Base-by-base conservation (phyloP, 2,113 vertebrate species). In the Chionis minor region DNA sequence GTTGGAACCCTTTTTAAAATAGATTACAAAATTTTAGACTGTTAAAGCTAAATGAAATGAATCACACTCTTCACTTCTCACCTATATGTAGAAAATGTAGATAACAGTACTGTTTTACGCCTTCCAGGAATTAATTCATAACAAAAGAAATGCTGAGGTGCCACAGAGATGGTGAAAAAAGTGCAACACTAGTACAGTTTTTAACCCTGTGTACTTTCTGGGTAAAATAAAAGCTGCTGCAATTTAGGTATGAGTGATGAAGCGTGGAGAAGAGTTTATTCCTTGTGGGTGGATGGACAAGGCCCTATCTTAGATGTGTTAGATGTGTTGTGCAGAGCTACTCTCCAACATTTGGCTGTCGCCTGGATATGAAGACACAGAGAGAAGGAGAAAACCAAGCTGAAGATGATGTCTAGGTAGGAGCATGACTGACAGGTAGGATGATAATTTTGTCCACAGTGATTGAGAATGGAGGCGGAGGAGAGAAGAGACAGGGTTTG, bases 231-330 rank as follows among this genome's bases (percentile, higher is more conserved):
- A 71, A 28, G 18, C 20, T 88, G 14, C 26, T 63, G 11, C 3
- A 1, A 67, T 72, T 83, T 70, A 71, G 20, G 12, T 30, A 33
- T 71, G n/a, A 0, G 0, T 86, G n/a, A 47, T 26, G 19, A 86
- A 63, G 4, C 1, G 4, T 32, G 17, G 14, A n/a, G 63, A 24
- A 86, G 33, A 47, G 12, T 47, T 70, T 78, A 19, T 71, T 86
- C 42, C 44, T 5, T 1, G 30, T 40, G 47, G 32, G 72, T 75
- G 40, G 38, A 45, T 12, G 17, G 88, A 88, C 47, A 88, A 94
- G 61, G 20, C 67, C 8, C 1, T 8, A 32, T 49, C 47, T 86
- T 88, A 35, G 65, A 56, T 45, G 27, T 56, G 21, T 69, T n/a
- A 35, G n/a, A 52, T 32, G 27, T 26, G 15, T 47, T 83, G 47